Evolutionary conservation across 2,888 invertebrate species (phyloP), one percentile per base, ranked within the genome.

Genomic region (Lycia hirtaria): DNA sequence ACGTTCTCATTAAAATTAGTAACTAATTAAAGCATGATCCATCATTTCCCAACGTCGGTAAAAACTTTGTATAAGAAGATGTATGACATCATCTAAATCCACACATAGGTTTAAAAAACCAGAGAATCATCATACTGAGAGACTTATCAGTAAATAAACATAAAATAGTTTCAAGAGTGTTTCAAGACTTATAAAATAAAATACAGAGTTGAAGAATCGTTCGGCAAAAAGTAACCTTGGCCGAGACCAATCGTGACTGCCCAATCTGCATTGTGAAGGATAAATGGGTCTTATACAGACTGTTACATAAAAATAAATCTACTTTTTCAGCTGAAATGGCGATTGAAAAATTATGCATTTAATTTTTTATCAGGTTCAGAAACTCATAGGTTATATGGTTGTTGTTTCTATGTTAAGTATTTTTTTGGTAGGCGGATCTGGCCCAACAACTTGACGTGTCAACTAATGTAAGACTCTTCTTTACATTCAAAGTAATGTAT

Each of bases 181-280:
- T 28, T 19, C 26, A 33, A 40, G 47, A 49, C 22, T 33, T 15
- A 24, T 14, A 24, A n/a, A n/a, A n/a, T 15, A 26, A 20, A 38
- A 38, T 20, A 17, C 41, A 41, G 41, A 41, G 48, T 41, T 41
- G 30, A 51, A 44, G n/a, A 43, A 48, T 48, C 30, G 30, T 24
- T 32, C 24, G 6, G n/a, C 48, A 51, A 40, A 47, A 45, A 30
- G 35, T 53, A 52, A 49, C 57, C 52, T 57, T 57, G 48, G 37
- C 47, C 43, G 37, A 37, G 51, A 47, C 37, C 37, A 53, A 30
- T 53, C 43, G 52, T 52, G 57, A 47, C 47, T 52, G 14, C 20
- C 22, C 43, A 57, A 52, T 52, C 41, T 51, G 47, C 40, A 56
- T 56, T 50, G 50, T 44, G 43, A 43, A 49, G 40, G 4, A 37